Base-by-base conservation (phyloP, 2,888 invertebrate genomes). In the Tenthredo distinguenda region DNA sequence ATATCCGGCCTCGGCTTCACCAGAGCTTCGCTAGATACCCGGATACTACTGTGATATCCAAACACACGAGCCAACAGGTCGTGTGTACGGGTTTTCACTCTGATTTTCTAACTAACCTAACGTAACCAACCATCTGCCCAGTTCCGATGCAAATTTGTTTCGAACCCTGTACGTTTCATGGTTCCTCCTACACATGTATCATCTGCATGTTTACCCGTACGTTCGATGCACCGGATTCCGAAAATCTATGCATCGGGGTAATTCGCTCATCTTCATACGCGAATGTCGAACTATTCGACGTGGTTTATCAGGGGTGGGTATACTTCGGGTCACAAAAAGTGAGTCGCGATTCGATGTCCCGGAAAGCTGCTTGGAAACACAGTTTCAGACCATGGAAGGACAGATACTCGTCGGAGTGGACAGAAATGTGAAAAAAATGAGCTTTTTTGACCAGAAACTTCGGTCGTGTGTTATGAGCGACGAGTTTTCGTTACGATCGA, bases 71-170 rank as follows among this genome's bases (percentile, higher is more conserved):
- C 68, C 18, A 40, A 7, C 74, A 21, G 74, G 15, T 43, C 26
- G 43, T 74, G 43, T 26, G 10, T 40, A 12, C 47, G 77, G 55
- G 7, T 55, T n/a, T 55, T 77, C 50, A 47, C 31, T 34, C 77
- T 77, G 77, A 77, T 77, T 77, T 77, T 47, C 77, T 34, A 50
- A 77, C 77, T 55, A 77, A 77, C 77, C 50, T 31, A 68, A 34
- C 62, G 34, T 68, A 34, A 68, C 34, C 68, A 34, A 55, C 55
- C 31, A 74, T 43, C 43, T 74, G 31, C 31, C 50, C 77, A 34
- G 50, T 34, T 62, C 62, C 15, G 40, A 62, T 37, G 79, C 62
- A 62, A 81, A 81, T 81, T 81, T 62, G 58, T 50, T 58, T 9
- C 6, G 1, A 18, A 47, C n/a, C 77, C 18, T 26, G 7, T 37